A percentile compares a stretch with the other conserved stretches of the same genome.
These are phyloP conservation scores for Pluvianellus socialis DNA, from an alignment of 2,113 vertebrate species.

Conservation along the genomic window DNA sequence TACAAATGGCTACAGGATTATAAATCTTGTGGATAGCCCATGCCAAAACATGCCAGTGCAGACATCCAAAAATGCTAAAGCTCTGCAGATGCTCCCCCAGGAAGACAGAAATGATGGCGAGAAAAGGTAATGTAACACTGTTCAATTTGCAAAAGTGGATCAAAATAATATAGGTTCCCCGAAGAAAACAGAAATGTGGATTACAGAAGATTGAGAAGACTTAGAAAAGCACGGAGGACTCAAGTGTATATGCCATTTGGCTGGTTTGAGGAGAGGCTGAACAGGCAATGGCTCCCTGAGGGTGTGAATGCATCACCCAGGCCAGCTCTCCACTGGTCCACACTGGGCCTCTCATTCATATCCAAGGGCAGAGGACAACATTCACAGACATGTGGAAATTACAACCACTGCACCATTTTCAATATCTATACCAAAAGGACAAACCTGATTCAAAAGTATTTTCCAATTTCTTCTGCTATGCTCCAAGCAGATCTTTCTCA, in stretches of 20 bases:
- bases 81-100: neutral
- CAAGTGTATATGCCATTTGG: accelerated
- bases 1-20: neutral
- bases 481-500: neutral
- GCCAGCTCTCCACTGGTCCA: neutral
- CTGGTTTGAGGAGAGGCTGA: neutral
- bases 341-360: neutral
- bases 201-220: neutral
- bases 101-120: neutral
- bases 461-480: neutral
- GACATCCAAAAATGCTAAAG: neutral
- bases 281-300: neutral
- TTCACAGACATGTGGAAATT: neutral
- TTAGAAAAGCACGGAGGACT: neutral
- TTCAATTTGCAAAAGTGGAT: neutral
- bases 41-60: neutral
- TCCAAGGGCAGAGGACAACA: neutral
- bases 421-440: neutral
- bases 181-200: neutral
- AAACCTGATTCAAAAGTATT: neutral
- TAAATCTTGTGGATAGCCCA: neutral
- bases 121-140: neutral
- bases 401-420: neutral
- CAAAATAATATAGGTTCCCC: neutral
- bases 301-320: neutral